Percentiles rank a stretch among this genome's conserved stretches.
These are phyloP conservation scores for Oncorhynchus kisutch DNA, from an alignment of 2,113 vertebrate species.

Conservation along the genomic window DNA sequence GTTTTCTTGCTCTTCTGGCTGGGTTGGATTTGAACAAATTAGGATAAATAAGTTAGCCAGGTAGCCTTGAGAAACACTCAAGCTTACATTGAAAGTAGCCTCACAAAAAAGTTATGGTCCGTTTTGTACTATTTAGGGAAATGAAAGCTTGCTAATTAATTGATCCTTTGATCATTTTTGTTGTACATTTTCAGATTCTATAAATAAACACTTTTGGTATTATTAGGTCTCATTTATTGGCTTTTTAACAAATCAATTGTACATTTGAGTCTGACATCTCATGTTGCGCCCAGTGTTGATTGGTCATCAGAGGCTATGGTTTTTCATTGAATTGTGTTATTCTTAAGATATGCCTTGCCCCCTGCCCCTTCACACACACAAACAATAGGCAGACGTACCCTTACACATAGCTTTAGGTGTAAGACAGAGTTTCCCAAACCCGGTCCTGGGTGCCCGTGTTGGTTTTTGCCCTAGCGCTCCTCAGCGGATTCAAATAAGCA, in stretches of 20 bases:
- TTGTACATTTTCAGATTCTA: constrained; percentile 2
- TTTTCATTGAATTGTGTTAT: too few species aligned
- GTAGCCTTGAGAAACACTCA: neutral
- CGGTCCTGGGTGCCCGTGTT: too few species aligned
- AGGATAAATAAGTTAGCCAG: neutral
- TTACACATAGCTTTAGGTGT: too few species aligned
- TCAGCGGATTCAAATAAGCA: too few species aligned
- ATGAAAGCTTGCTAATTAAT: neutral
- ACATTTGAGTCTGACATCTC: constrained; percentile 59
- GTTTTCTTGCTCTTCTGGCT: neutral
- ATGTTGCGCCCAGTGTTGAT: too few species aligned
- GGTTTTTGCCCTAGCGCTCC: too few species aligned
- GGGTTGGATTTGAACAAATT: neutral
- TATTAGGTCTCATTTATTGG: neutral
- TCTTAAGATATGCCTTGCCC: too few species aligned
- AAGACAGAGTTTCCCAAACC: too few species aligned
- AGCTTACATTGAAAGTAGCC: neutral
- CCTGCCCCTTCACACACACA: too few species aligned
- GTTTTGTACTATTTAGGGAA: neutral
- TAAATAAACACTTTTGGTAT: neutral
- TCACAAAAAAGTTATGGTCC: neutral
- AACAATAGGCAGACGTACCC: too few species aligned
- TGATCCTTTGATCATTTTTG: neutral
- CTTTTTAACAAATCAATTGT: constrained; percentile 75
- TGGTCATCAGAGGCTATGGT: too few species aligned